A percentile compares a stretch with the other conserved stretches of the same genome.
These are phyloP conservation scores for Epinephelus moara DNA, from an alignment of 2,113 vertebrate genomes.

Conservation along the genomic window DNA sequence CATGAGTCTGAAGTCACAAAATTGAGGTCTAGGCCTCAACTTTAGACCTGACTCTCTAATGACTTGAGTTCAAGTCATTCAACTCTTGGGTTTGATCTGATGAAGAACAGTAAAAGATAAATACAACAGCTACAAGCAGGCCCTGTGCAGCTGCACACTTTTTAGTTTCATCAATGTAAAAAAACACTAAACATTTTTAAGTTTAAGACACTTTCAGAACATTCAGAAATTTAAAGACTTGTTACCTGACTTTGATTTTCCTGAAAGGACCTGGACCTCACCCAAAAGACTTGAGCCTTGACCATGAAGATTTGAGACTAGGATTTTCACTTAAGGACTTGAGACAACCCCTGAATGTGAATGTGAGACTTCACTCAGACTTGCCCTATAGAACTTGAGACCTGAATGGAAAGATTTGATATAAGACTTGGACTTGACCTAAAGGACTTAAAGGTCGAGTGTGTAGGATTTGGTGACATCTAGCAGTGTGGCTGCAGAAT, in stretches of 20 bases:
- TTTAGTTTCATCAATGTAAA: no score
- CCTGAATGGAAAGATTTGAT: background rate
- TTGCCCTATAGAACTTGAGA: background rate
- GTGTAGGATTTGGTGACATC: no score
- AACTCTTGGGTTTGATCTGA: no score
- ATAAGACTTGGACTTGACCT: background rate
- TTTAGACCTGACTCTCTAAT: background rate
- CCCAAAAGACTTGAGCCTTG: background rate
- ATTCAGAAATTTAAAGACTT: no score
- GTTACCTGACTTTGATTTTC: no score
- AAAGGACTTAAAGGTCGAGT: background rate
- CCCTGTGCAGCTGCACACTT: no score
- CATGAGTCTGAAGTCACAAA: no score
- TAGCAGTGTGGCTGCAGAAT: no score
- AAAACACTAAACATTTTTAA: no score
- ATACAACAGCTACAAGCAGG: no score
- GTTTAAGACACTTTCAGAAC: no score
- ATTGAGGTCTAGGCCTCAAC: background rate
- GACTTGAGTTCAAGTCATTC: background rate
- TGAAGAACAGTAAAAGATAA: no score
- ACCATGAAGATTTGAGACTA: background rate
- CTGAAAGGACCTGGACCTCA: background rate
- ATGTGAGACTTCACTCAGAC: background rate
- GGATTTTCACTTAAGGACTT: background rate
- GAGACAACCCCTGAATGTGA: background rate